Conservation (phyloP, 1,140 invertebrate genomes). For the Drosophila asahinai region DNA sequence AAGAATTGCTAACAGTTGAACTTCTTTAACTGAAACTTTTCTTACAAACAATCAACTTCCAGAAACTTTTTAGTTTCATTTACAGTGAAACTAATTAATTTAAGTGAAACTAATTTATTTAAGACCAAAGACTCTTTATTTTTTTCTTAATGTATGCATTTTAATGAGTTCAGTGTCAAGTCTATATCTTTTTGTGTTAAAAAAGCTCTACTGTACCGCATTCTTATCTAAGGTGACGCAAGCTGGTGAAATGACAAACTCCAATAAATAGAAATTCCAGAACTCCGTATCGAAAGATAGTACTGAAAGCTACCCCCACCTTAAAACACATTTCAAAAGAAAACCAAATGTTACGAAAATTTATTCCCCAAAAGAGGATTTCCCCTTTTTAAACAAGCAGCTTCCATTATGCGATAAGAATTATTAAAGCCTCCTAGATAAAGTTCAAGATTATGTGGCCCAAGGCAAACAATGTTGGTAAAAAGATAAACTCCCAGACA, state of each 20-base stretch:
- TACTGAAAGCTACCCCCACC: neutral
- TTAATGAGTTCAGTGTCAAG: neutral
- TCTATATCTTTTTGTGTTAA: too few relatives aligned
- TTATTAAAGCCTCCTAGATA: slow-evolving; percentile 2
- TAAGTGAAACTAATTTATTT: neutral
- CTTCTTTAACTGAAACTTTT: neutral
- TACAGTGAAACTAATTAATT: neutral
- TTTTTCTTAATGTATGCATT: neutral
- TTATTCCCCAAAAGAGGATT: neutral
- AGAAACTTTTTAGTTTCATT: neutral
- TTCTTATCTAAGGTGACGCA: neutral
- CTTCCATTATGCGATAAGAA: slow-evolving; percentile 10
- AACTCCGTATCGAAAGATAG: neutral
- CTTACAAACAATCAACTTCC: neutral
- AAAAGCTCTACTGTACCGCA: neutral
- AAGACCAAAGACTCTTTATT: neutral
- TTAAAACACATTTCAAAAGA: neutral
- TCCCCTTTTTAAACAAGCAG: neutral
- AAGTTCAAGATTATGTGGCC: slow-evolving; percentile 2
- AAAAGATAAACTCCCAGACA: slow-evolving; percentile 19
- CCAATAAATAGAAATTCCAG: neutral
- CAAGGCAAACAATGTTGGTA: slow-evolving; percentile 9
- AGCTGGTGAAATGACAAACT: neutral
- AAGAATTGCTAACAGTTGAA: slow-evolving; percentile 15
- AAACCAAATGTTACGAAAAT: neutral